Conservation (phyloP, 2,113 vertebrate species). For the Colius striatus region DNA sequence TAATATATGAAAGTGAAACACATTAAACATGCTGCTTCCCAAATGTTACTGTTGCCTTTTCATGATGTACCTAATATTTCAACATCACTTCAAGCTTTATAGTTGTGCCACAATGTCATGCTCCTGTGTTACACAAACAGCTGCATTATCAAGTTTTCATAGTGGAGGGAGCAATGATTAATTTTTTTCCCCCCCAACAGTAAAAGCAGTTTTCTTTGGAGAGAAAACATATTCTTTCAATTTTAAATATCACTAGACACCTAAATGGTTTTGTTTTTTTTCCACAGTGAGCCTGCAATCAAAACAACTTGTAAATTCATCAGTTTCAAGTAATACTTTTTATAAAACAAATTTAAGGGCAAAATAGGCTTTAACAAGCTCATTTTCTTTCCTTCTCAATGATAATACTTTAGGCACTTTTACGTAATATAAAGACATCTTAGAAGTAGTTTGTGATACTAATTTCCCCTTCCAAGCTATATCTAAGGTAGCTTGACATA, state of each 20-base stretch:
- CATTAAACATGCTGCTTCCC: slow-evolving; percentile 4
- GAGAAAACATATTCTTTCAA: background rate
- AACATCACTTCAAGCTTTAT: slow-evolving; percentile 35
- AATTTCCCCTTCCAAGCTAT: background rate
- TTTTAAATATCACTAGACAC: background rate
- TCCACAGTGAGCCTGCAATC: background rate
- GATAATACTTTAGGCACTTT: background rate
- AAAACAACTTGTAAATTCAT: background rate
- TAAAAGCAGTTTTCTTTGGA: background rate
- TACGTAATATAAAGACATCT: background rate
- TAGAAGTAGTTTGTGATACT: background rate
- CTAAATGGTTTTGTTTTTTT: background rate
- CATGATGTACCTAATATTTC: slow-evolving; percentile 23
- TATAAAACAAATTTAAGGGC: background rate
- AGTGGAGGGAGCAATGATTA: background rate
- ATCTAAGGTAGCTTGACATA: background rate
- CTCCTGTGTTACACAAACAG: background rate
- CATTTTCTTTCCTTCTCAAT: background rate
- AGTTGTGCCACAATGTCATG: slow-evolving; percentile 8
- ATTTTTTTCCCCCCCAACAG: background rate
- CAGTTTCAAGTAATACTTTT: background rate
- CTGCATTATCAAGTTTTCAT: background rate
- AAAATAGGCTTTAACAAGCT: background rate
- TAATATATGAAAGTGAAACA: slow-evolving; percentile 41
- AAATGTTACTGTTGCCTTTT: slow-evolving; percentile 39